phyloP scores from a whole-genome alignment of 35 echinoderm and acorn worm genomes.

The Acanthaster planci region DNA sequence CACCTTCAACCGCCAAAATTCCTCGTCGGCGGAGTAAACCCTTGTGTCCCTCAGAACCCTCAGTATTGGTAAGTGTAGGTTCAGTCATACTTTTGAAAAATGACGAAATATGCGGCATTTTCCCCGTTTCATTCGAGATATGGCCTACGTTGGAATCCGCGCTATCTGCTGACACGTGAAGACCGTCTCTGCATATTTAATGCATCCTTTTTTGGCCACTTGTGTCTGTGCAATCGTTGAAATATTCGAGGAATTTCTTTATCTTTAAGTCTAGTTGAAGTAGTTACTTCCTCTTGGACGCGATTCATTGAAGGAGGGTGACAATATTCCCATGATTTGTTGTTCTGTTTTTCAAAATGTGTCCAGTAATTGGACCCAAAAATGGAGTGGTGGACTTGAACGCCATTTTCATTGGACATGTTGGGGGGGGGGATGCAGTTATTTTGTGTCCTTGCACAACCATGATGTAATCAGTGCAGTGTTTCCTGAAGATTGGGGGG shows the following conservation, averaged over 20 bases:
- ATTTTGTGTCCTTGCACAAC: not conserved
- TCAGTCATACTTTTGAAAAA: not conserved
- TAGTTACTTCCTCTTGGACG: no score
- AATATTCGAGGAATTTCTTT: not conserved
- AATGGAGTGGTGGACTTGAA: no score
- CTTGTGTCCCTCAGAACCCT: constrained; percentile 43
- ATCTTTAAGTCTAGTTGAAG: no score
- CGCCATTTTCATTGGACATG: no score
- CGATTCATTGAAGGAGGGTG: no score
- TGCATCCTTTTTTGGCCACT: not conserved
- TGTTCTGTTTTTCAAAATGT: no score
- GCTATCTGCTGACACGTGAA: not conserved
- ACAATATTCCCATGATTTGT: no score
- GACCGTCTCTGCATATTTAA: not conserved
- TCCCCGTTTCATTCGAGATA: not conserved
- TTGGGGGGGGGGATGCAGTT: not conserved
- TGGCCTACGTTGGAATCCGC: not conserved
- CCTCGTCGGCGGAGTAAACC: constrained; percentile 41
- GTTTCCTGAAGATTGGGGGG: no score
- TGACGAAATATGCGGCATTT: not conserved
- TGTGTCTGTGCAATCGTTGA: not conserved
- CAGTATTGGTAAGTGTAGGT: constrained; percentile 46
- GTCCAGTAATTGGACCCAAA: no score
- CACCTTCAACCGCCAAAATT: constrained; percentile 57
- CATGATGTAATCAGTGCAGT: no score